These are phyloP conservation scores for Volucella bombylans DNA, from an alignment of 2,888 invertebrate genomes.

Conservation along the genomic window DNA sequence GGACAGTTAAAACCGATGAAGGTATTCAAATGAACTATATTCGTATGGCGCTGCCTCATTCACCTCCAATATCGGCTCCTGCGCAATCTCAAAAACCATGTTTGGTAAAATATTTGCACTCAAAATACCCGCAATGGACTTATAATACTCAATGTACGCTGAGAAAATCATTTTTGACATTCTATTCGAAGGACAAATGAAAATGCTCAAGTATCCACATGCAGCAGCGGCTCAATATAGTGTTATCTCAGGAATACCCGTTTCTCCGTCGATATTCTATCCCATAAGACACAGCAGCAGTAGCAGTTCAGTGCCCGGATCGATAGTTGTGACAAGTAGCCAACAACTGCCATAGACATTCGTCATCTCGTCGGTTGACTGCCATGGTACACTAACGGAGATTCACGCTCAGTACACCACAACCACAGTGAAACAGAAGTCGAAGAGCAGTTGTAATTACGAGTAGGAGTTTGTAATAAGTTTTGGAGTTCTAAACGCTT, in stretches of 20 bases:
- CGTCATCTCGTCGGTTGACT: conserved; percentile 67
- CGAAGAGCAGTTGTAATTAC: conserved; percentile 62
- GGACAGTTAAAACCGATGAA: conserved; percentile 47
- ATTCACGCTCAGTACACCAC: conserved; percentile 70
- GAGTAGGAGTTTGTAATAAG: background rate
- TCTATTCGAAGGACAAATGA: conserved; percentile 82
- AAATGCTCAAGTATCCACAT: conserved; percentile 77
- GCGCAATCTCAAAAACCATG: conserved; percentile 73
- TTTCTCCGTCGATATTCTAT: conserved; percentile 56
- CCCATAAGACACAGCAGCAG: conserved; percentile 41
- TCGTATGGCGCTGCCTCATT: conserved; percentile 70
- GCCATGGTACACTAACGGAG: conserved; percentile 64
- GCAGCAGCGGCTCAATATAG: conserved; percentile 51
- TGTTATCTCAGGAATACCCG: conserved; percentile 46
- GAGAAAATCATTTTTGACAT: conserved; percentile 82
- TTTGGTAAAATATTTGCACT: conserved; percentile 82
- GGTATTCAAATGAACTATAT: conserved; percentile 61
- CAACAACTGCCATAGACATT: conserved; percentile 64
- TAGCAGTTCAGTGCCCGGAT: conserved; percentile 8
- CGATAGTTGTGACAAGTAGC: conserved; percentile 60
- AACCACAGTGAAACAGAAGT: conserved; percentile 47
- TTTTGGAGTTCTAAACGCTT: conserved; percentile 2
- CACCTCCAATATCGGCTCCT: conserved; percentile 31
- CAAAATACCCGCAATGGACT: conserved; percentile 81
- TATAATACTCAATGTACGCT: conserved; percentile 80